These are phyloP conservation scores for Caenorhabditis parvicauda DNA, from an alignment of 2,888 invertebrate genomes.

Conservation along the genomic window DNA sequence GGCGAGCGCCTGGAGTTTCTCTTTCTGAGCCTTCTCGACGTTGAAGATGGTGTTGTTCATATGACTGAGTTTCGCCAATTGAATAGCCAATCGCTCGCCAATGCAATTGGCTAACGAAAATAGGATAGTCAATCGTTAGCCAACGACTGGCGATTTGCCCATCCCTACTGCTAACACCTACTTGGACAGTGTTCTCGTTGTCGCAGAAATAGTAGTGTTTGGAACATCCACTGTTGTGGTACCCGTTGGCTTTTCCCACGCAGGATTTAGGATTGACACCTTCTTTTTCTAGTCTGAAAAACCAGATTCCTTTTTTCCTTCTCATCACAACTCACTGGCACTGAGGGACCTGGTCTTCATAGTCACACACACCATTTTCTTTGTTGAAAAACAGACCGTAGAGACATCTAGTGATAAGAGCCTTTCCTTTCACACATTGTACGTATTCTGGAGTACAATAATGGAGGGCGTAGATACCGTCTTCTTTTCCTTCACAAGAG, in stretches of 20 bases:
- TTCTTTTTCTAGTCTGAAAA: conserved; percentile 14
- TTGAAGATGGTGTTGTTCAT: no score
- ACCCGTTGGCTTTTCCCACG: conserved; percentile 40
- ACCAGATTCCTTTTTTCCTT: neutral
- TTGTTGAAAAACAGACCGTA: conserved; percentile 34
- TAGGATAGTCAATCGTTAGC: no score
- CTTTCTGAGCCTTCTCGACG: no score
- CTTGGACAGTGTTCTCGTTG: conserved; percentile 19
- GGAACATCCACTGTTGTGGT: conserved; percentile 41
- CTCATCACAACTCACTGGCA: conserved; percentile 6
- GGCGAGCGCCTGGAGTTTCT: no score
- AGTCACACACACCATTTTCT: conserved; percentile 38
- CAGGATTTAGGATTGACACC: conserved; percentile 16
- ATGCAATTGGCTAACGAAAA: no score
- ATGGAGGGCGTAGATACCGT: conserved; percentile 38
- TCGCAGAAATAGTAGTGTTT: conserved; percentile 37
- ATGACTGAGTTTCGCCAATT: no score
- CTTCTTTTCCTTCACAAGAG: conserved; percentile 23
- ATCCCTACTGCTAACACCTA: no score
- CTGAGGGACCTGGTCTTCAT: conserved; percentile 18
- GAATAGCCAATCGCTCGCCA: no score
- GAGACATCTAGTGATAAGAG: conserved; percentile 15
- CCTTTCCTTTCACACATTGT: conserved; percentile 29
- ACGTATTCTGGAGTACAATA: conserved; percentile 34
- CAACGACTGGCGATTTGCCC: no score